Evolutionary conservation across 2,113 vertebrate genomes (phyloP).

Genomic region (Anser cygnoides): DNA sequence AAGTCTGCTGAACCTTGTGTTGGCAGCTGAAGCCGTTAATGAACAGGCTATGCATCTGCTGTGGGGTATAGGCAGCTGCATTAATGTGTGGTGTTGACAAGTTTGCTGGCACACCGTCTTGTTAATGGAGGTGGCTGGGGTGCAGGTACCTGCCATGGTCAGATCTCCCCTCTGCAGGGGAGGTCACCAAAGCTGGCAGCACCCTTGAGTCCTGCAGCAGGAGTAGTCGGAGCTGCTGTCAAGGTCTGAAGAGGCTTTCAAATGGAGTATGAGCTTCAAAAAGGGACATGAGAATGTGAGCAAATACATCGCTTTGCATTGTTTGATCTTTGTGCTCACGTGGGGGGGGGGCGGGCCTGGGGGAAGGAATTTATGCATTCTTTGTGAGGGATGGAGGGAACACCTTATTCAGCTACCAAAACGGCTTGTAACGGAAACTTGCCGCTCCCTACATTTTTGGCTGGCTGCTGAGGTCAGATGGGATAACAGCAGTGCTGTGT

Average conservation of each 20-base stretch:
- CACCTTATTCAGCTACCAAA: background rate
- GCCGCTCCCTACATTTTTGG: constrained; percentile 55
- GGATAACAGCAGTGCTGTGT: background rate
- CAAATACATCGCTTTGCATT: background rate
- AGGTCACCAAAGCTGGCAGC: background rate
- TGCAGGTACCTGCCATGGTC: background rate
- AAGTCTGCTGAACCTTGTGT: background rate
- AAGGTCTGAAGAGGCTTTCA: background rate
- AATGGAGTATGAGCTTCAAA: background rate
- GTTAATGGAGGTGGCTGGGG: background rate
- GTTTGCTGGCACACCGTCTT: background rate
- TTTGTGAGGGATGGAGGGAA: constrained; percentile 24
- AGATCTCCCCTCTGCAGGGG: background rate
- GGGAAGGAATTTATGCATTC: background rate
- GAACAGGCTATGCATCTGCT: background rate
- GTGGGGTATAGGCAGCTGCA: background rate
- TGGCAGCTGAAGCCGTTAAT: constrained; percentile 1
- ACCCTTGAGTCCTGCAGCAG: background rate
- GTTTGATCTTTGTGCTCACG: background rate
- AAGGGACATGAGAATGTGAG: background rate
- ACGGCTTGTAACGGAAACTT: background rate
- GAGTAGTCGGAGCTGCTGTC: background rate
- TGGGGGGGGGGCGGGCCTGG: too few species aligned
- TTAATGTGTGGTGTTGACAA: background rate
- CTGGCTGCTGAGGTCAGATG: constrained; percentile 31